A percentile compares a stretch with the other conserved stretches of the same genome.
Evolutionary conservation across 2,113 vertebrate species (phyloP).

Genomic region (Martes martes): DNA sequence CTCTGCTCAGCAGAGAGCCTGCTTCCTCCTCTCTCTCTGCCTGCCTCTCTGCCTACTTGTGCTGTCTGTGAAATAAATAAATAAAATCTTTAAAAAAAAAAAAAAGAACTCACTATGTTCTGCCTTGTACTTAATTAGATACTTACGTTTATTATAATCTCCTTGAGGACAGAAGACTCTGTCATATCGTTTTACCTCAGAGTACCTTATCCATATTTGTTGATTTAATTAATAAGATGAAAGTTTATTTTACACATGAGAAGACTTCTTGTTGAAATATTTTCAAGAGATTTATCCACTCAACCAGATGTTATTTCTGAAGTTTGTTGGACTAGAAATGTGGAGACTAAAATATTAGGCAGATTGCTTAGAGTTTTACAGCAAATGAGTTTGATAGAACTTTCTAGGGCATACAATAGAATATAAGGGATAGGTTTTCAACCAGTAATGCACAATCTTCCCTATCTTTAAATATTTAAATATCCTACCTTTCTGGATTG

Average conservation of each 20-base stretch:
- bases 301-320: background rate
- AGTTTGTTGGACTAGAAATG: background rate
- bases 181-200: background rate
- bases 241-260: background rate
- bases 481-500: background rate
- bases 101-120: background rate
- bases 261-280: background rate
- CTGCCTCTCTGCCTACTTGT: no score
- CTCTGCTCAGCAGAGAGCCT: no score
- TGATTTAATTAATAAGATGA: constrained; percentile 14
- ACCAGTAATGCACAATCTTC: background rate
- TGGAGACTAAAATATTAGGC: background rate
- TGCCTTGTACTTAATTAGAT: background rate
- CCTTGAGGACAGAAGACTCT: background rate
- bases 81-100: no score
- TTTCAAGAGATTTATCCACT: constrained; percentile 10
- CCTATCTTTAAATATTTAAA: constrained; percentile 43
- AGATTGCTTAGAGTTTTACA: background rate
- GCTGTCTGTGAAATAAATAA: no score
- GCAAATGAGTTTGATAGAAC: background rate
- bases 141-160: background rate
- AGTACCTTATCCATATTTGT: background rate
- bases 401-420: background rate
- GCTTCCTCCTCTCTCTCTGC: no score
- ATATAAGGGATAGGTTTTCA: background rate